Evolutionary conservation across 1,140 invertebrate genomes (phyloP), one percentile per base, ranked within the genome.

Genomic region (Trypoxylus dichotomus): DNA sequence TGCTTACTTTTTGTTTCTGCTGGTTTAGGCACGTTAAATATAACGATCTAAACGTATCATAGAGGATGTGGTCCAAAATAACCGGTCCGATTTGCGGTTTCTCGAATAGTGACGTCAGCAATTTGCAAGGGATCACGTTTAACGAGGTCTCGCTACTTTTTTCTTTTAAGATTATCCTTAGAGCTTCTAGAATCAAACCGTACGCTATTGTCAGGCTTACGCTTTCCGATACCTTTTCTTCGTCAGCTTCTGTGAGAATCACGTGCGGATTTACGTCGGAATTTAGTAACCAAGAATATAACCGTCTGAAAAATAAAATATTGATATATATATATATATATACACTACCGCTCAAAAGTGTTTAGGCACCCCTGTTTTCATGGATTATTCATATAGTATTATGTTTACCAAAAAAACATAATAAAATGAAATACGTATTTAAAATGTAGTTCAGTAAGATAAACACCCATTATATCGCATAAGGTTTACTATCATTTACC

Each of bases 91-190:
- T 95, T 86, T 97, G 96, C 47, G 93, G 92, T 86, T 97, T 95
- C 85, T 98, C 96, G 25, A 98, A 87, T 37, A 98, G 87, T 43
- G 95, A 96, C 7, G 96, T 92, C 77, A 98, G 87, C 74, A 98
- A 91, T 79, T 94, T 89, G 85, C 96, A 98, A 5, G 95, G 93
- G 84, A 92, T 93, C 27, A 96, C 86, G 84, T 94, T 93, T 76
- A 91, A 88, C 13, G 89, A 90, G 76, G 87, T 86, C 80, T 91
- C 89, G 13, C 89, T 86, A 73, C 90, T 88, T 58, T 90, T 89
- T 75, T 89, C 87, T 81, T 89, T 90, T 32, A 94, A 81, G 25
- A 90, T 91, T 24, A 88, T 88, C 80, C 91, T 91, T 42, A 93
- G 88, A 1, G 91, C 91, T 84, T 92, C 88, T 25, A 92, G 90